These are phyloP conservation scores for Cranoglanis bouderius DNA, from an alignment of 2,113 vertebrate genomes.

Conservation along the genomic window DNA sequence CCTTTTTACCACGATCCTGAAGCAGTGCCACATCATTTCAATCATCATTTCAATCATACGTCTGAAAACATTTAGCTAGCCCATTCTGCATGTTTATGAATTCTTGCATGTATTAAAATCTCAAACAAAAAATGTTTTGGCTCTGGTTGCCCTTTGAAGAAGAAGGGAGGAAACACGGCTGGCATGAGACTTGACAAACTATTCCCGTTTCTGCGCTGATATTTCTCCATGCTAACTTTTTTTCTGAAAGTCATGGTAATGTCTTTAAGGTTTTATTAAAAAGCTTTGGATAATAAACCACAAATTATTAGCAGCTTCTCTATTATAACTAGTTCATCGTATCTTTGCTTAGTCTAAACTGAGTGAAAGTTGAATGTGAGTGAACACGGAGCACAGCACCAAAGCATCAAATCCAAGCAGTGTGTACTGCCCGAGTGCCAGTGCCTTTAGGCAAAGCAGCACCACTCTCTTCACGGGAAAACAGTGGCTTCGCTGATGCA, in stretches of 20 bases:
- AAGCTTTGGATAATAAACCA: neutral
- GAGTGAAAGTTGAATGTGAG: neutral
- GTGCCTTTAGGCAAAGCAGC: neutral
- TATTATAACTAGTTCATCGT: neutral
- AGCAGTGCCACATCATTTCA: neutral
- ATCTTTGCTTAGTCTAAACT: neutral
- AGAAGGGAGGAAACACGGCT: neutral
- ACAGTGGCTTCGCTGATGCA: neutral
- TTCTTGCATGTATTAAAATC: too few relatives aligned
- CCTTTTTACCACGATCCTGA: too few relatives aligned
- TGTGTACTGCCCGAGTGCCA: neutral
- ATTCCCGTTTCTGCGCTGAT: neutral
- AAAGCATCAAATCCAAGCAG: neutral
- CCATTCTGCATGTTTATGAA: too few relatives aligned
- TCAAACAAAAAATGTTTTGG: too few relatives aligned
- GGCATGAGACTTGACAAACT: neutral
- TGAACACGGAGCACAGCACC: neutral
- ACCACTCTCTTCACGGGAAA: neutral
- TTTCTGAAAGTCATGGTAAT: neutral
- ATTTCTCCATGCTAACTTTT: neutral
- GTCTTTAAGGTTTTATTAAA: neutral
- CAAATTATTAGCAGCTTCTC: neutral
- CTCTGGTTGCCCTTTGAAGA: neutral
- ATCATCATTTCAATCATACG: neutral
- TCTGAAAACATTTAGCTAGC: neutral